phyloP scores from a whole-genome alignment of 1,140 invertebrate species.

The Saxidomus purpurata region DNA sequence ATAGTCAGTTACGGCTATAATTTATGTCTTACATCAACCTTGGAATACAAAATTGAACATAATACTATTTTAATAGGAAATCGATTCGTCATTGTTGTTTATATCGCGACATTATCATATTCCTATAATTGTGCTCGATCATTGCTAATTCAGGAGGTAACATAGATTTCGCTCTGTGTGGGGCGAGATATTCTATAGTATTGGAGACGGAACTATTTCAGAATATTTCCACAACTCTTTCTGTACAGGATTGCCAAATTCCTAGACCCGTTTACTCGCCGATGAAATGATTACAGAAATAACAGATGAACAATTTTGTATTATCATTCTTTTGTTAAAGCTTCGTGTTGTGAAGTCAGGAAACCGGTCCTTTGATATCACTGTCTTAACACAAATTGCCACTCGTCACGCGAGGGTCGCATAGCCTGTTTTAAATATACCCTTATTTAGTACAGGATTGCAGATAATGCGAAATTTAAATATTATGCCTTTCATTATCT shows the following conservation, averaged over 20 bases:
- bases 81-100: conserved; percentile 45
- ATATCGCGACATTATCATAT: conserved; percentile 21
- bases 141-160: conserved; percentile 1
- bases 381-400: conserved; percentile 10
- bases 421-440: conserved; percentile 26
- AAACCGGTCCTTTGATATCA: conserved; percentile 8
- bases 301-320: conserved; percentile 35
- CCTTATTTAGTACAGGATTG: not conserved
- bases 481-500: not conserved
- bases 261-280: conserved; percentile 36
- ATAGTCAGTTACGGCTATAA: not conserved
- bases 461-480: conserved; percentile 10
- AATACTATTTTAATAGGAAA: conserved; percentile 40
- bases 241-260: not conserved
- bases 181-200: conserved; percentile 41
- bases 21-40: conserved; percentile 11
- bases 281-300: conserved; percentile 41
- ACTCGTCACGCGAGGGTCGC: conserved; percentile 51
- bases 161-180: conserved; percentile 40
- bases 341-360: conserved; percentile 31
- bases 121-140: conserved; percentile 25
- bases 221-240: conserved; percentile 32
- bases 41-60: conserved; percentile 19
- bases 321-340: conserved; percentile 46
- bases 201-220: conserved; percentile 45